These are phyloP conservation scores for Calliphora vomitoria DNA, from an alignment of 2,888 invertebrate genomes.

Conservation along the genomic window DNA sequence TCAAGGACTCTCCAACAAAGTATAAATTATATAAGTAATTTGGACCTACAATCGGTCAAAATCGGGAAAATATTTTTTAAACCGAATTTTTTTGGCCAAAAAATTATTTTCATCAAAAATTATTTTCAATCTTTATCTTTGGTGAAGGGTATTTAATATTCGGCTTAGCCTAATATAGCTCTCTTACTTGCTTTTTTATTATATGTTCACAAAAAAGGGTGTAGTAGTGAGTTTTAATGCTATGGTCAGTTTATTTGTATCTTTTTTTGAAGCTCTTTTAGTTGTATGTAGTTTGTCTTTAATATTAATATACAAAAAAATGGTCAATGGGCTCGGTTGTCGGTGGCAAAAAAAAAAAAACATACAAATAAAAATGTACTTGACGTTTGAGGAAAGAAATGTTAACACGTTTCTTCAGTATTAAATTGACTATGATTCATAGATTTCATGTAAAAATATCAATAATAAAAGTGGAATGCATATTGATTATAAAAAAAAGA, in stretches of 20 bases:
- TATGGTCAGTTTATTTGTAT: constrained; percentile 19
- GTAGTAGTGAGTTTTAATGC: not conserved
- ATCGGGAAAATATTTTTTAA: too few relatives aligned
- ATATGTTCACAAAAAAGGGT: constrained; percentile 1
- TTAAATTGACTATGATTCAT: constrained; percentile 72
- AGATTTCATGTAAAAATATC: constrained; percentile 69
- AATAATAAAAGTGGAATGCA: constrained; percentile 64
- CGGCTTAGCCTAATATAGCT: too few relatives aligned
- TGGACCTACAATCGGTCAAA: too few relatives aligned
- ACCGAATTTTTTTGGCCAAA: too few relatives aligned
- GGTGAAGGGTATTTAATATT: too few relatives aligned
- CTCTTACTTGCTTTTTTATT: not conserved
- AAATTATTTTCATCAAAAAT: too few relatives aligned
- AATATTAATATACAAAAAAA: constrained; percentile 21
- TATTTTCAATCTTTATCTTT: too few relatives aligned
- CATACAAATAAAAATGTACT: constrained; percentile 32
- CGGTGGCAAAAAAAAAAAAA: constrained; percentile 30
- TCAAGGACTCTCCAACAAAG: too few relatives aligned
- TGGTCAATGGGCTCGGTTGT: constrained; percentile 72
- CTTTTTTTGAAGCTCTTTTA: not conserved
- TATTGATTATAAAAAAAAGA: constrained; percentile 56
- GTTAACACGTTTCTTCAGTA: constrained; percentile 71
- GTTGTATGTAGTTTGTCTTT: constrained; percentile 17
- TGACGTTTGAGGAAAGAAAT: constrained; percentile 73
- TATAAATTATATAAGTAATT: too few relatives aligned